Evolutionary conservation across 2,797 vertebrate species (phyloP), one percentile per base, ranked within the genome.

Genomic region (Fringilla coelebs): DNA sequence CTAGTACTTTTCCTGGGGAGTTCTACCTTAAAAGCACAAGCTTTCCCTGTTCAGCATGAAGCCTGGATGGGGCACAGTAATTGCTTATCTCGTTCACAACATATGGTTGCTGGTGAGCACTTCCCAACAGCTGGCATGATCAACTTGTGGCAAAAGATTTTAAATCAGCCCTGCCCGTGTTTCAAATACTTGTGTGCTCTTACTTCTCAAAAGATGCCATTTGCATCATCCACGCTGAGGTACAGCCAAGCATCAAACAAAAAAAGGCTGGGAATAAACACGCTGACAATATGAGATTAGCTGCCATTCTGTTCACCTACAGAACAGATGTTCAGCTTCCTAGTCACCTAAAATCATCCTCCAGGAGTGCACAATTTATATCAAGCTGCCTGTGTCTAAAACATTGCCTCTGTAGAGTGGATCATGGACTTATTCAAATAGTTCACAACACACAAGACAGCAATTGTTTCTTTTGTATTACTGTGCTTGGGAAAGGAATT

Each of bases 321-420:
- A 95, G 93, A 97, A 95, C 96, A 97, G 97, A 96, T 97, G 97
- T 93, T 96, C 86, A 76, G 88, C 90, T 96, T 96, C 94, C 91
- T 90, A 85, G 82, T 90, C 86, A 90, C 96, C 95, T 92, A 89
- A 96, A 92, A 79, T 68, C 91, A 45, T 94, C 86, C 68, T 93
- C 52, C 77, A 90, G 77, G 77, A 92, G 62, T 66, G 70, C 52
- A 63, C 78, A 73, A 86, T 89, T 95, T 96, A 8, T 66, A 86
- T 61, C 8, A 25, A 58, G 46, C 84, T 71, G 85, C 48, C 52
- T 86, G 67, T 81, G 88, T 90, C 81, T 89, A 26, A 96, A 94
- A 55, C 36, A 26, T 38, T 63, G 46, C 11, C 10, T 25, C 21
- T 31, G 82, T 87, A 31, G 88, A 90, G 54, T 22, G 58, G 61